phyloP scores from a whole-genome alignment of 2,797 vertebrate species.

The Dermochelys coriacea region DNA sequence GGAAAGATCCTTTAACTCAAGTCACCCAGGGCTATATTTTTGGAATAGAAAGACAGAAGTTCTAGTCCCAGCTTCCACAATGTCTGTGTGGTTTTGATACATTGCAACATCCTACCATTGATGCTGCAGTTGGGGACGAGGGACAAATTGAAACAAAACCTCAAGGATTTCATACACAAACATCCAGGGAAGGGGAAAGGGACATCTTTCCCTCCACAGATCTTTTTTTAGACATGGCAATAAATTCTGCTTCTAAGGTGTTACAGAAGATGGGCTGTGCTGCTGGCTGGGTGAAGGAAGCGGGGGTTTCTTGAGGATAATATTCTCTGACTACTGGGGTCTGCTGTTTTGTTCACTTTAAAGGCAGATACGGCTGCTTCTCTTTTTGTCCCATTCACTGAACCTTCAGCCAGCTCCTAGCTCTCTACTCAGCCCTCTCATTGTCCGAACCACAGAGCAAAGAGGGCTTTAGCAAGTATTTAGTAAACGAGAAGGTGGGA shows the following conservation, averaged over 20 bases:
- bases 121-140: not conserved
- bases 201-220: not conserved
- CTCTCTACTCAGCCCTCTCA: not conserved
- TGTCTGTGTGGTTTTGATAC: not conserved
- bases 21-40: not conserved
- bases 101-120: not conserved
- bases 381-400: fast-evolving
- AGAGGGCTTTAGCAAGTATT: not conserved
- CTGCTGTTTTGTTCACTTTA: fast-evolving
- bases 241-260: fast-evolving
- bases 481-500: not conserved
- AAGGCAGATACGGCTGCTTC: fast-evolving
- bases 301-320: no score
- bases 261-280: not conserved
- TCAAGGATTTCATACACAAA: fast-evolving
- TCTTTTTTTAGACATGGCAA: not conserved
- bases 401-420: not conserved
- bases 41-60: not conserved
- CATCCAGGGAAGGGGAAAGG: not conserved
- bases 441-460: fast-evolving
- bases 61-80: not conserved
- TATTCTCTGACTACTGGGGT: not conserved
- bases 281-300: fast-evolving
- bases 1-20: not conserved
- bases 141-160: not conserved